Percentiles rank a stretch among this genome's conserved stretches.
Evolutionary conservation across 2,797 vertebrate genomes (phyloP).

Genomic region (Sarcophilus harrisii): DNA sequence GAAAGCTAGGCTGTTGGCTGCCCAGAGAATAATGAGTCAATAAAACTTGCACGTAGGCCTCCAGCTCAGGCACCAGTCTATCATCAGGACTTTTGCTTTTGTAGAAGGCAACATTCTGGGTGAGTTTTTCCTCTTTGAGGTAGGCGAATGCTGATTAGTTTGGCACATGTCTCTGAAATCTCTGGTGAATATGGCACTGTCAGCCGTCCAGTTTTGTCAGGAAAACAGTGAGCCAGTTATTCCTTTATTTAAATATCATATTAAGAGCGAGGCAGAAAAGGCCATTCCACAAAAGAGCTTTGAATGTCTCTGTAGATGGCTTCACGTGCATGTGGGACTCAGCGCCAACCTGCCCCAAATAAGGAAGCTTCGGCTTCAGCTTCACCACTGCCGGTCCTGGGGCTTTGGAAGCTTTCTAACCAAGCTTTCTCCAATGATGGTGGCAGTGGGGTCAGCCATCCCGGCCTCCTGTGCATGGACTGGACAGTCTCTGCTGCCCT

Average conservation of each 20-base stretch:
- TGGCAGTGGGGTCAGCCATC: slow-evolving; percentile 3
- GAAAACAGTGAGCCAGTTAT: slow-evolving; percentile 47
- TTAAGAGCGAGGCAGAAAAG: slow-evolving; percentile 17
- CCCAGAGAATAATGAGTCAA: slow-evolving; percentile 59
- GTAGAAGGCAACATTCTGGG: neutral
- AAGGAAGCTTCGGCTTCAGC: neutral
- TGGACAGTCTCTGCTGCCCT: slow-evolving; percentile 19
- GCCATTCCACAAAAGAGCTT: slow-evolving; percentile 20
- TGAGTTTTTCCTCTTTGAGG: slow-evolving; percentile 35
- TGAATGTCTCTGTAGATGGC: neutral
- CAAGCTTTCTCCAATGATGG: neutral
- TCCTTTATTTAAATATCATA: slow-evolving; percentile 34
- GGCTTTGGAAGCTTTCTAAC: neutral
- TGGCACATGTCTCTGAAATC: slow-evolving; percentile 35
- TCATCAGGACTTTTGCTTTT: neutral
- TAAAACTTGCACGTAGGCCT: slow-evolving; percentile 23
- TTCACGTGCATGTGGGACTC: neutral
- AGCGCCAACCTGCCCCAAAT: neutral
- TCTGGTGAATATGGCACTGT: slow-evolving; percentile 17
- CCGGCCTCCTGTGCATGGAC: neutral
- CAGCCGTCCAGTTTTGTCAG: slow-evolving; percentile 58
- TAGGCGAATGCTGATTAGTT: slow-evolving; percentile 43
- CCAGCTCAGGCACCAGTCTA: neutral
- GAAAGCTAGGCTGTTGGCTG: slow-evolving; percentile 49
- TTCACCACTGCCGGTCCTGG: neutral